Percentiles rank a stretch among this genome's conserved stretches.
These are phyloP conservation scores for Amblyraja radiata DNA, from an alignment of 2,797 vertebrate genomes.

Conservation along the genomic window DNA sequence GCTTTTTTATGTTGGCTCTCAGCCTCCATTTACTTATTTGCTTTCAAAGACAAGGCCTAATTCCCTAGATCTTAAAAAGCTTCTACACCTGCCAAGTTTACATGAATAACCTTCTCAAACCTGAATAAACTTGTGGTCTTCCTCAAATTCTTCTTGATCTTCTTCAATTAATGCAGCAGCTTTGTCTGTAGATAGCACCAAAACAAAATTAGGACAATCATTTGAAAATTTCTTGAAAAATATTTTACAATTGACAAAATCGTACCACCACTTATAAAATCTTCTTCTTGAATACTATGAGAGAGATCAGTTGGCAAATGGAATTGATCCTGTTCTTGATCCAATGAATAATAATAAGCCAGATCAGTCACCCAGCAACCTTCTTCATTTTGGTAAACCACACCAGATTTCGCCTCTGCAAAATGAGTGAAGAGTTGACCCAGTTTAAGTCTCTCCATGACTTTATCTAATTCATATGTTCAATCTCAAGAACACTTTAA, in stretches of 20 bases:
- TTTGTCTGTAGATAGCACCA: conserved; percentile 59
- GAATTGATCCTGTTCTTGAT: conserved; percentile 62
- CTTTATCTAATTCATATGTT: not conserved
- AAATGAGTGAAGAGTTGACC: too few relatives aligned
- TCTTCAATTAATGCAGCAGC: conserved; percentile 76
- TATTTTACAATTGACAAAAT: conserved; percentile 14
- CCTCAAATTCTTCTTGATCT: conserved; percentile 88
- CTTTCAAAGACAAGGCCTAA: not conserved
- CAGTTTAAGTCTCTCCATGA: not conserved
- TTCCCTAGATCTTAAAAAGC: not conserved
- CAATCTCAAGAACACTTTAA: not conserved
- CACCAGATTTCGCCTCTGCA: conserved; percentile 47
- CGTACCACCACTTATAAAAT: conserved; percentile 76
- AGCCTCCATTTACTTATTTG: not conserved
- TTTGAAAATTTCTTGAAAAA: not conserved
- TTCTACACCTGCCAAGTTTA: not conserved
- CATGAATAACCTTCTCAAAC: conserved; percentile 52
- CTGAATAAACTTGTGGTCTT: conserved; percentile 82
- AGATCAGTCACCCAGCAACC: conserved; percentile 95
- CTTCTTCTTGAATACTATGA: conserved; percentile 53
- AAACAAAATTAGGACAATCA: not conserved
- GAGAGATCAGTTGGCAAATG: conserved; percentile 42
- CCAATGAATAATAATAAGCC: conserved; percentile 86
- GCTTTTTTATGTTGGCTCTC: too few relatives aligned
- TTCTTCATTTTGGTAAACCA: conserved; percentile 92